Conservation (phyloP, 2,888 invertebrate species). For the Polymixis flavicincta region DNA sequence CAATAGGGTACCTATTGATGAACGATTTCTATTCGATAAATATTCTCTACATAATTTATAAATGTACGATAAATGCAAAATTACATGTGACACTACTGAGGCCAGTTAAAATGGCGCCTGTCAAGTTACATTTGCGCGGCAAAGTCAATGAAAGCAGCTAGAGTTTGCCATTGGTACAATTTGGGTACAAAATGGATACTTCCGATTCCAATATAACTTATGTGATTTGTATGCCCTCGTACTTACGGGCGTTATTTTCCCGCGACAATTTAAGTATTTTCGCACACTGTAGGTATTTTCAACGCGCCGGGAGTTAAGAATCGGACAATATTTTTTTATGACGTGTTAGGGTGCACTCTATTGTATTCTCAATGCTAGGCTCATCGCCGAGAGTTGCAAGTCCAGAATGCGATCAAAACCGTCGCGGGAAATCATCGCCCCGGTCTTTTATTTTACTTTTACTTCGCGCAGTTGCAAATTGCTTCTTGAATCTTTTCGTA, state of each 20-base stretch:
- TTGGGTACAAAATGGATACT: background rate
- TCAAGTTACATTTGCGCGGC: slow-evolving; percentile 25
- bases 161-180: background rate
- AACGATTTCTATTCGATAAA: slow-evolving; percentile 35
- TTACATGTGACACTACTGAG: slow-evolving; percentile 57
- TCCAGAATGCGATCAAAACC: too few relatives aligned
- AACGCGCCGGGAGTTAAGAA: too few relatives aligned
- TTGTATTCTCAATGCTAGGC: background rate
- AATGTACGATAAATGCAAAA: slow-evolving; percentile 59
- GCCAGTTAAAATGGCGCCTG: slow-evolving; percentile 47
- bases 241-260: background rate
- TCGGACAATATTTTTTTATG: background rate
- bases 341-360: background rate
- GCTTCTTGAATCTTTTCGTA: background rate
- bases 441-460: background rate
- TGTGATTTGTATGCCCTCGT: background rate
- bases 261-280: background rate
- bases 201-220: slow-evolving; percentile 6
- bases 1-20: slow-evolving; percentile 3
- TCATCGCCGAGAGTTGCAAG: too few relatives aligned
- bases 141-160: slow-evolving; percentile 10
- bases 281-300: too few relatives aligned
- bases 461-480: slow-evolving; percentile 10
- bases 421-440: background rate
- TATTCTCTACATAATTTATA: slow-evolving; percentile 43